Conservation (phyloP, 2,888 invertebrate species). For the Gryllus longicercus region DNA sequence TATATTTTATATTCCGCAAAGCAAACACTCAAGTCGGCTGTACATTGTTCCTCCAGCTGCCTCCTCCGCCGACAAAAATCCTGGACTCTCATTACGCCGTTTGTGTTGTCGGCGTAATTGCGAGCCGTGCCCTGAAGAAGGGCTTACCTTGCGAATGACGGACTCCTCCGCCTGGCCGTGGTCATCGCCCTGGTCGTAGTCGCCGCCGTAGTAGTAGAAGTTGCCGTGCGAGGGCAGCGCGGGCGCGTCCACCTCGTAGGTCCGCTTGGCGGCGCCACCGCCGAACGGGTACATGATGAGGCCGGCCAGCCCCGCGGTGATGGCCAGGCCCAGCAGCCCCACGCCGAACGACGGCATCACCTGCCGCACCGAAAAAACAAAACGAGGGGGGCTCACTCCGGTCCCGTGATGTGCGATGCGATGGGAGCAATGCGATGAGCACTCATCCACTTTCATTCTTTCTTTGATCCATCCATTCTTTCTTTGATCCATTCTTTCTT, state of each 20-base stretch:
- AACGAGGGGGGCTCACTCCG: no score
- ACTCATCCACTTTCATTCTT: no score
- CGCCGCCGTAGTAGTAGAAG: conserved; percentile 59
- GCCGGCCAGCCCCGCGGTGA: conserved; percentile 70
- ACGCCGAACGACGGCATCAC: conserved; percentile 79
- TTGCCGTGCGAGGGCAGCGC: not conserved
- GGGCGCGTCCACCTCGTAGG: conserved; percentile 31
- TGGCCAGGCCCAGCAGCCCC: conserved; percentile 69
- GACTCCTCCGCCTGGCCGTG: conserved; percentile 74
- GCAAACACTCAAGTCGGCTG: no score
- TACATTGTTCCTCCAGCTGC: no score
- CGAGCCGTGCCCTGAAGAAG: conserved; percentile 53
- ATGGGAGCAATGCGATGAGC: no score
- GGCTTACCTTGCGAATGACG: conserved; percentile 57
- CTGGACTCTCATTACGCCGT: no score
- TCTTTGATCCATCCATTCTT: no score
- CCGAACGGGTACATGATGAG: conserved; percentile 74
- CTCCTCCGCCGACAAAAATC: no score
- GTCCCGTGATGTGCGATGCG: no score
- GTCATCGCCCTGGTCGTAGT: conserved; percentile 61
- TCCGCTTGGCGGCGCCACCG: conserved; percentile 48
- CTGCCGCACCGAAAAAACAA: conserved; percentile 47
- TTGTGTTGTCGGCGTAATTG: no score
- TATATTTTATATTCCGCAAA: no score
- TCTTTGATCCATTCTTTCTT: no score